Conservation (phyloP, 2,797 vertebrate species). For the Coreius guichenoti region DNA sequence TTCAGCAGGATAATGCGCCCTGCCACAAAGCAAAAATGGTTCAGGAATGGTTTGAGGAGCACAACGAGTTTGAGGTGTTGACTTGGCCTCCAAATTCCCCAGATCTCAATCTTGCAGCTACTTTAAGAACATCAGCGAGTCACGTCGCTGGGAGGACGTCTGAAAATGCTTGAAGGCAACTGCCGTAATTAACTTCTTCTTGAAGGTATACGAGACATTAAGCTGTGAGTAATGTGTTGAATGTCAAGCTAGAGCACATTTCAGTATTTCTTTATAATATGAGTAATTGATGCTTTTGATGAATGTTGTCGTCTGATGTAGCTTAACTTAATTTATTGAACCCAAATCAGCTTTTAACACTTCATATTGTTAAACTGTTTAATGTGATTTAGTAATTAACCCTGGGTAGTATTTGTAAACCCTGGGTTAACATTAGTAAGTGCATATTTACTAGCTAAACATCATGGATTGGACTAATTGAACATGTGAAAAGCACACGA, state of each 20-base stretch:
- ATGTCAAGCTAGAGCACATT: conserved; percentile 38
- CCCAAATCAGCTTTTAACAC: conserved; percentile 14
- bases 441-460: neutral
- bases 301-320: conserved; percentile 7
- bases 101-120: too few species aligned
- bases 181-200: neutral
- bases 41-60: too few species aligned
- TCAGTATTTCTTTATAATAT: conserved; percentile 21
- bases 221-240: conserved; percentile 43
- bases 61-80: too few species aligned
- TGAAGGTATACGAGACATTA: neutral
- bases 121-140: neutral
- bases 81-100: too few species aligned
- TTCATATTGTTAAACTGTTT: neutral
- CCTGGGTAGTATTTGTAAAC: neutral
- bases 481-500: neutral
- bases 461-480: neutral
- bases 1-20: too few species aligned
- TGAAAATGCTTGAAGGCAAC: conserved; percentile 20
- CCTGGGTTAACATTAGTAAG: neutral
- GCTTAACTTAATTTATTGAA: conserved; percentile 48
- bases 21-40: too few species aligned
- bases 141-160: neutral
- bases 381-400: neutral
- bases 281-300: neutral